Evolutionary conservation across 1,140 invertebrate genomes (phyloP), one percentile per base, ranked within the genome.

Genomic region (Thaumatotibia leucotreta): DNA sequence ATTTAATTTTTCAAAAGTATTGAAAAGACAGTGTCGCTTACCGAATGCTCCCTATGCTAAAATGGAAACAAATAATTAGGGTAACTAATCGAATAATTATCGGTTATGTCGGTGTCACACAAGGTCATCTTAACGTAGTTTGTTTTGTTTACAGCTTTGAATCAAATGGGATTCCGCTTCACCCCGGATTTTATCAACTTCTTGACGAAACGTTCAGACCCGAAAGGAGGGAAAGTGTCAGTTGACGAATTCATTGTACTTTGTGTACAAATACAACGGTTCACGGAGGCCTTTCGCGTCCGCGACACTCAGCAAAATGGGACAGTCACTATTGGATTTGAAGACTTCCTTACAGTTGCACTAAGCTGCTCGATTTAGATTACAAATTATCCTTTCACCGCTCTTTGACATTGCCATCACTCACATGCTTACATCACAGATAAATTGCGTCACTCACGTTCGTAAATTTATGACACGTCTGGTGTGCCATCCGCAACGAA

Each of bases 131-230:
- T 14, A 2, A 3, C 3, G 11, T 39, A 39, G 3, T 5, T 67
- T 61, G 65, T 64, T 69, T 66, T 72, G 17, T 54, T 92, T 87
- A 79, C 92, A 95, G 97, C 97, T 20, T 93, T 97, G 29, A 91
- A 93, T 23, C 95, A 96, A 92, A 97, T 98, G 97, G 97, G 97
- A n/a, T 98, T 97, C 77, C 92, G 94, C 45, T 95, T 98, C 67
- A 93, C 95, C 22, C 94, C 94, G 4, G 94, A 96, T 31, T 98
- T 98, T 79, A 93, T 96, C 10, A 93, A 93, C 62, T 94, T 95
- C 70, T 83, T 98, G 54, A 92, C 95, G 6, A 93, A 92, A 73
- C 95, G 95, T 87, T 94, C 94, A 80, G 94, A 95, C 88, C 80
- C 93, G 1, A 84, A 91, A 73, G 93, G 94, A 32, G 91, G 92